A percentile compares a stretch with the other conserved stretches of the same genome.
These are phyloP conservation scores for Euphydryas editha DNA, from an alignment of 2,888 invertebrate genomes.

Conservation along the genomic window DNA sequence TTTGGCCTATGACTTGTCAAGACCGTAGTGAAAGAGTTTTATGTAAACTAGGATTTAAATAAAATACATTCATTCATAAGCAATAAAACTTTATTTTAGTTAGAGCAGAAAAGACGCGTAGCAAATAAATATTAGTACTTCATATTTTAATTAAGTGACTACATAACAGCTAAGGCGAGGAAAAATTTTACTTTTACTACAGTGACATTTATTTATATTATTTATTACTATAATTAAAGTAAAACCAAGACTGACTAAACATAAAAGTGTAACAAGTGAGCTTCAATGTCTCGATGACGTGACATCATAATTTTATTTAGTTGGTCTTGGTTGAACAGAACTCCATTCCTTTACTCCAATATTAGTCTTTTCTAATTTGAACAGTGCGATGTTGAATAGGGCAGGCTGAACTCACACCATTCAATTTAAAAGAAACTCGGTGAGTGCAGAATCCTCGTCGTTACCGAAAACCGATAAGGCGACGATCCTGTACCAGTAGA, in stretches of 20 bases:
- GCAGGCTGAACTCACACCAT: conserved; percentile 80
- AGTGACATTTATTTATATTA: conserved; percentile 47
- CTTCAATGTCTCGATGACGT: conserved; percentile 59
- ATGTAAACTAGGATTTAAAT: conserved; percentile 1
- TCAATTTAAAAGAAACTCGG: conserved; percentile 83
- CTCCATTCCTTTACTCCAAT: conserved; percentile 82
- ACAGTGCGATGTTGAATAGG: conserved; percentile 74
- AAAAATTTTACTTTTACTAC: conserved; percentile 50
- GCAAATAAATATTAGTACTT: conserved; percentile 52
- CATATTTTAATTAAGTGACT: conserved; percentile 44
- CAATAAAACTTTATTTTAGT: conserved; percentile 75
- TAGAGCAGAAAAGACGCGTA: conserved; percentile 70
- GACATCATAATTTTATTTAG: conserved; percentile 76
- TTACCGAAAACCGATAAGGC: conserved; percentile 61
- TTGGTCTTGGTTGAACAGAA: conserved; percentile 84
- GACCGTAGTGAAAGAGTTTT: neutral
- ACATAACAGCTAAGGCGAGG: conserved; percentile 52
- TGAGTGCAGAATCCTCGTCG: conserved; percentile 74
- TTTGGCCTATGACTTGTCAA: no score
- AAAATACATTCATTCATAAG: conserved; percentile 51
- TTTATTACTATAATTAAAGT: conserved; percentile 56
- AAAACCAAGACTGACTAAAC: conserved; percentile 85
- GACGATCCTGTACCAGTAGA: conserved; percentile 78
- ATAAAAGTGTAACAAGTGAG: conserved; percentile 67
- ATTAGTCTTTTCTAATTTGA: conserved; percentile 83